These are phyloP conservation scores for Megaceryle torquata DNA, from an alignment of 2,113 vertebrate genomes.

Conservation along the genomic window DNA sequence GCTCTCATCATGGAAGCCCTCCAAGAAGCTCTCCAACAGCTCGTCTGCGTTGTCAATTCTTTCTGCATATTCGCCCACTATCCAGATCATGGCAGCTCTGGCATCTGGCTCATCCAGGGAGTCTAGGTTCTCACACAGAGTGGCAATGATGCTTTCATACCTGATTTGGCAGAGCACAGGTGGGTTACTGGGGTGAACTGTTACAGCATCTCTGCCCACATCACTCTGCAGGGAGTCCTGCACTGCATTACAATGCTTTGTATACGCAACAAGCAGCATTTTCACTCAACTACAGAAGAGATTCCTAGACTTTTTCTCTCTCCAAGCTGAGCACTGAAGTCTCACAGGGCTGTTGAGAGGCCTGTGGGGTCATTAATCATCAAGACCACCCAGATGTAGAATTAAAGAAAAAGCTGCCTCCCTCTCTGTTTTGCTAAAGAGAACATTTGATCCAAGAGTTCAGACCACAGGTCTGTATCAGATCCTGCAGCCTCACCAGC, in stretches of 20 bases:
- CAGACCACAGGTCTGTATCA: not conserved
- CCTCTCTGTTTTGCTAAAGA: not conserved
- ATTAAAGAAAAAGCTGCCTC: not conserved
- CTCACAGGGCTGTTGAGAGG: not conserved
- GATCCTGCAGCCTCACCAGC: not conserved
- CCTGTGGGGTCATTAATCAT: not conserved
- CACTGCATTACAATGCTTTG: not conserved
- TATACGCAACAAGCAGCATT: not conserved
- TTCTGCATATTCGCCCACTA: slow-evolving; percentile 98
- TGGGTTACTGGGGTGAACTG: not conserved
- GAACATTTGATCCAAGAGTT: not conserved
- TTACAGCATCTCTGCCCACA: not conserved
- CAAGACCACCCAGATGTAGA: not conserved
- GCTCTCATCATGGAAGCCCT: slow-evolving; percentile 98
- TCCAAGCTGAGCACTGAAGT: not conserved
- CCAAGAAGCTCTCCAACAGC: slow-evolving; percentile 94
- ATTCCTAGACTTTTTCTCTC: not conserved
- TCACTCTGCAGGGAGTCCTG: not conserved
- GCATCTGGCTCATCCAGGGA: slow-evolving; percentile 97
- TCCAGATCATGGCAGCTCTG: slow-evolving; percentile 99
- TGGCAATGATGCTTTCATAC: slow-evolving; percentile 98
- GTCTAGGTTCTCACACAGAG: slow-evolving; percentile 96
- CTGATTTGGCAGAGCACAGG: slow-evolving; percentile 63
- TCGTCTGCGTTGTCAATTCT: slow-evolving; percentile 98
- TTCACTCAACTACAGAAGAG: not conserved